phyloP scores from a whole-genome alignment of 2,888 invertebrate species.

The Campaea margaritaria region DNA sequence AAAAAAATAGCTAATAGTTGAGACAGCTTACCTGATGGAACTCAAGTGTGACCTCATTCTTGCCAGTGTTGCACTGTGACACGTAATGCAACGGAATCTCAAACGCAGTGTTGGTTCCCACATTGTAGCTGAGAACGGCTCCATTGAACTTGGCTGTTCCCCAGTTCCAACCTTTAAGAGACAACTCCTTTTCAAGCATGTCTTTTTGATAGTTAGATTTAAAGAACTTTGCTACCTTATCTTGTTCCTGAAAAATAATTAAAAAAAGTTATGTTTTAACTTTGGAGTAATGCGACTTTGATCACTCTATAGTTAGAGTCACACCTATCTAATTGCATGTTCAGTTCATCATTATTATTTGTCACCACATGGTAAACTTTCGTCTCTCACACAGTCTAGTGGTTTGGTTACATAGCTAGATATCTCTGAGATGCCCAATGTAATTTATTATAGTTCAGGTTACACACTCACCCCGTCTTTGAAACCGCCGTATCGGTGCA shows the following conservation, averaged over 20 bases:
- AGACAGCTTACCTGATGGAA: slow-evolving; percentile 93
- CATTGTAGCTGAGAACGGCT: slow-evolving; percentile 93
- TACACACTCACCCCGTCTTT: slow-evolving; percentile 88
- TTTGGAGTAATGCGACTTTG: too few relatives aligned
- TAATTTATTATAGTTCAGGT: slow-evolving; percentile 51
- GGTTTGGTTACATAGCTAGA: too few relatives aligned
- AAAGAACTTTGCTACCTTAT: slow-evolving; percentile 96
- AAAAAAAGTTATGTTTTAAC: background rate
- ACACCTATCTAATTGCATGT: background rate
- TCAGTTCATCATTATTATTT: background rate
- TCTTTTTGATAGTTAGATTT: slow-evolving; percentile 92
- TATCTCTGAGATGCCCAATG: too few relatives aligned
- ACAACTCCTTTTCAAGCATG: slow-evolving; percentile 95
- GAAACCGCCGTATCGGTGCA: slow-evolving; percentile 97
- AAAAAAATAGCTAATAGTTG: background rate
- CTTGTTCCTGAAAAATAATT: slow-evolving; percentile 89
- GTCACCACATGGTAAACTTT: background rate
- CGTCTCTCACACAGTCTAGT: slow-evolving; percentile 52
- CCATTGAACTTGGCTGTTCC: slow-evolving; percentile 98
- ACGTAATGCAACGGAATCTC: slow-evolving; percentile 98
- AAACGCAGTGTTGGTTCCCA: slow-evolving; percentile 94
- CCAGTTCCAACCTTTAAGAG: slow-evolving; percentile 99
- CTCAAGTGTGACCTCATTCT: slow-evolving; percentile 99
- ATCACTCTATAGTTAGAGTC: too few relatives aligned
- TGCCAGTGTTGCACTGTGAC: slow-evolving; percentile 97